Conservation (phyloP, 2,888 invertebrate genomes). For the Pecten maximus region DNA sequence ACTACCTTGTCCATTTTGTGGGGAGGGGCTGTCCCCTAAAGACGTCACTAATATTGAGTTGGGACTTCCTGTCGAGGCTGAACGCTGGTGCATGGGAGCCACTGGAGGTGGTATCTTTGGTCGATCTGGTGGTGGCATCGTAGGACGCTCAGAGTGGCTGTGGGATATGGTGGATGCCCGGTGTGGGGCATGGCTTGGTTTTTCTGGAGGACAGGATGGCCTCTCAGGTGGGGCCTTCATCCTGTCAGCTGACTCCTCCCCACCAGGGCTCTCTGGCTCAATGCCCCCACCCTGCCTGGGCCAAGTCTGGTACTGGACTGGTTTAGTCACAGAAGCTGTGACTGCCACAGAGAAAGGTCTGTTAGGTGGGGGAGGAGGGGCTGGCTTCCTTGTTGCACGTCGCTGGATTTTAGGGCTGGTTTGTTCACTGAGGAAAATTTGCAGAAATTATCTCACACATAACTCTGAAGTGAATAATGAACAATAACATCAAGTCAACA, state of each 20-base stretch:
- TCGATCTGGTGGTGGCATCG: constrained; percentile 63
- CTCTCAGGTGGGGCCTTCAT: constrained; percentile 61
- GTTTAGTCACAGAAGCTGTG: constrained; percentile 64
- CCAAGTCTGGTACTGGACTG: constrained; percentile 64
- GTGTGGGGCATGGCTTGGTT: constrained; percentile 43
- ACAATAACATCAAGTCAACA: not conserved
- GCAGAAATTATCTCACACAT: not conserved
- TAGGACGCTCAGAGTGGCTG: constrained; percentile 49
- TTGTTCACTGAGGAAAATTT: constrained; percentile 60
- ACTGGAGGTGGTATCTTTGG: constrained; percentile 71
- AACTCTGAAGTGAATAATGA: constrained; percentile 21
- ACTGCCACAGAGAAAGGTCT: constrained; percentile 74
- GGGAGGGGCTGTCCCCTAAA: constrained; percentile 5
- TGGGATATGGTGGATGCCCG: constrained; percentile 50
- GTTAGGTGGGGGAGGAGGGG: constrained; percentile 75
- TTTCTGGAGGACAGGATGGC: constrained; percentile 60
- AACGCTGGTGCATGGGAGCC: constrained; percentile 71
- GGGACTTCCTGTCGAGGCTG: constrained; percentile 71
- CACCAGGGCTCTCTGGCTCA: constrained; percentile 43
- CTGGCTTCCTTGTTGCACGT: constrained; percentile 70
- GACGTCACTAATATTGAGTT: constrained; percentile 36
- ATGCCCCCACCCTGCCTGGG: constrained; percentile 62
- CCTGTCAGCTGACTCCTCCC: constrained; percentile 52
- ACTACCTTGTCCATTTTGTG: constrained; percentile 55
- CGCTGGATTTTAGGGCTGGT: constrained; percentile 62